Evolutionary conservation across 2,113 vertebrate genomes (phyloP).

Genomic region (Scytalopus superciliaris): DNA sequence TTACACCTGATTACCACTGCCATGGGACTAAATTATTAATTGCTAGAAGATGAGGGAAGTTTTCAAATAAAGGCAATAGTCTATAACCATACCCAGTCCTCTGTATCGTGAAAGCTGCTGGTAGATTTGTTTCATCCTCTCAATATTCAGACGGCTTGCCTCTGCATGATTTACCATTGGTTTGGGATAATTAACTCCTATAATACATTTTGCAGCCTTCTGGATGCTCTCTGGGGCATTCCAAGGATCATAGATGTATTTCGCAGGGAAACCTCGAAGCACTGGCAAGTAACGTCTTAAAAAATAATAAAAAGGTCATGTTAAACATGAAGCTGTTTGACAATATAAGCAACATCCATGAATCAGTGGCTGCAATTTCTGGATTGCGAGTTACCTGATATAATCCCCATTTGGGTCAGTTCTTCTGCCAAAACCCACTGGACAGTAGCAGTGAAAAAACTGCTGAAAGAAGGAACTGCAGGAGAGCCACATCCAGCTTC

Average conservation of each 20-base stretch:
- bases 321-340: not conserved
- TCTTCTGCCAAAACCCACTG: constrained; percentile 91
- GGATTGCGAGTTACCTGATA: constrained; percentile 80
- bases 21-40: not conserved
- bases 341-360: not conserved
- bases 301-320: not conserved
- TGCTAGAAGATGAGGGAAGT: not conserved
- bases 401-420: constrained; percentile 95
- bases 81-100: constrained; percentile 82
- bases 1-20: not conserved
- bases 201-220: constrained; percentile 89
- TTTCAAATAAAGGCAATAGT: not conserved
- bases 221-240: constrained; percentile 92
- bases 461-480: constrained; percentile 97
- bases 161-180: constrained; percentile 95
- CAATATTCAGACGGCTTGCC: constrained; percentile 91
- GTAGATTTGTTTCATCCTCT: constrained; percentile 97
- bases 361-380: not conserved
- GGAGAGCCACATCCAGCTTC: constrained; percentile 98
- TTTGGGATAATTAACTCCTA: constrained; percentile 92
- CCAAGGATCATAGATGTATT: constrained; percentile 97
- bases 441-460: constrained; percentile 97
- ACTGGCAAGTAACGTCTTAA: constrained; percentile 90
- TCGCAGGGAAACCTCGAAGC: constrained; percentile 89
- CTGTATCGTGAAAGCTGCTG: constrained; percentile 93